Evolutionary conservation across 2,888 invertebrate genomes (phyloP).

Genomic region (Himalopsyche anomala): DNA sequence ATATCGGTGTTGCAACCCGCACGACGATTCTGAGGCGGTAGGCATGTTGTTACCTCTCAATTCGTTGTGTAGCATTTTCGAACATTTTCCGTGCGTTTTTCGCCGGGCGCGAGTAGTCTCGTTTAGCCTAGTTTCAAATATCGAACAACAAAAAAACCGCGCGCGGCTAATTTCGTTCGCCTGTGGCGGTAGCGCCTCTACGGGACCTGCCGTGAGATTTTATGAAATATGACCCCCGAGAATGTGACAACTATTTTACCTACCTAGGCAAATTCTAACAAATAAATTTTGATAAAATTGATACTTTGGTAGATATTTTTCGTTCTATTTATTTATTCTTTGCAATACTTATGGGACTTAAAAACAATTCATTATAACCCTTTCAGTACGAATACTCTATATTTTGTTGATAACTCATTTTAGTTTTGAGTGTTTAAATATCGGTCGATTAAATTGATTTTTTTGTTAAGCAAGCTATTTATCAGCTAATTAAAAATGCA

Average conservation of each 20-base stretch:
- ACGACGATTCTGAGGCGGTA: background rate
- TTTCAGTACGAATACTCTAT: no score
- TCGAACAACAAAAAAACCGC: slow-evolving; percentile 67
- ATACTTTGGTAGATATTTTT: no score
- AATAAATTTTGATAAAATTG: no score
- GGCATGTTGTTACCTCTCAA: background rate
- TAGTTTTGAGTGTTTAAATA: no score
- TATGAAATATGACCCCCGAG: slow-evolving; percentile 6
- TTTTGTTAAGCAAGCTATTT: no score
- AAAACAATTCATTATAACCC: no score
- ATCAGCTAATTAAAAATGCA: no score
- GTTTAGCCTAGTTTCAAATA: slow-evolving; percentile 66
- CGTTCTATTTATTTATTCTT: no score
- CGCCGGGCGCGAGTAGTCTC: slow-evolving; percentile 73
- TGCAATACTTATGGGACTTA: no score
- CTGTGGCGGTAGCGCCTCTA: background rate
- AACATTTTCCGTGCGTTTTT: slow-evolving; percentile 70
- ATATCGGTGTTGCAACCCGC: slow-evolving; percentile 5
- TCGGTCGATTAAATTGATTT: no score
- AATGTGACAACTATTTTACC: background rate
- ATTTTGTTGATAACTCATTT: no score
- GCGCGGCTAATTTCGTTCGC: slow-evolving; percentile 59
- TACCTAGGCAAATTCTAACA: no score
- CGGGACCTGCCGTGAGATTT: slow-evolving; percentile 4
- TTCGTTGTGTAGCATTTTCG: slow-evolving; percentile 25